phyloP scores from a whole-genome alignment of 2,888 invertebrate species.

The Celastrina argiolus region DNA sequence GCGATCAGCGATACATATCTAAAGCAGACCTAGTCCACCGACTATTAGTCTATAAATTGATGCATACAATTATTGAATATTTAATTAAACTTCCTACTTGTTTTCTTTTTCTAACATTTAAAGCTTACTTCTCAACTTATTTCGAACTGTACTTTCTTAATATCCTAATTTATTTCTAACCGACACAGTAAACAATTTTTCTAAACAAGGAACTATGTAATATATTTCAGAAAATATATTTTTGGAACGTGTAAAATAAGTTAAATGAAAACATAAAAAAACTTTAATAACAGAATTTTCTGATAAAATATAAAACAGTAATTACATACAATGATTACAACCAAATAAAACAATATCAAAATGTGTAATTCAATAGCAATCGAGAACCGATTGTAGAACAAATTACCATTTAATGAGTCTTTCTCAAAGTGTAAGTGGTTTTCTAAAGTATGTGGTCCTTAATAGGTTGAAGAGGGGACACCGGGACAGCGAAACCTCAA shows the following conservation, averaged over 20 bases:
- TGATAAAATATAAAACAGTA: no score
- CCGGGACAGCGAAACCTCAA: neutral
- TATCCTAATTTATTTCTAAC: no score
- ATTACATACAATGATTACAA: neutral
- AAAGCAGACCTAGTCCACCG: neutral
- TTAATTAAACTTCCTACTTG: no score
- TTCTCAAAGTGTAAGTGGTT: neutral
- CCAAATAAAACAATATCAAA: neutral
- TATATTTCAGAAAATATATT: no score
- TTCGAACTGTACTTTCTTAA: no score
- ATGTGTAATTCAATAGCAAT: neutral
- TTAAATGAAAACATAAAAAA: no score
- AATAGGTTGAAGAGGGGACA: slow-evolving; percentile 10
- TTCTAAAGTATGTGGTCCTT: neutral
- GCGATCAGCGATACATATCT: neutral
- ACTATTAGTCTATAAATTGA: neutral
- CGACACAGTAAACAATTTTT: no score
- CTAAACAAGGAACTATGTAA: no score
- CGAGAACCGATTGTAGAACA: neutral
- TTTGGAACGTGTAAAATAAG: no score
- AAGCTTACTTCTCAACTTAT: no score
- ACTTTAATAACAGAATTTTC: no score
- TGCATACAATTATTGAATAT: neutral
- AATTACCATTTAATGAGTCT: neutral
- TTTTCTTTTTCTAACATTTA: no score